Conservation (phyloP, 2,888 invertebrate genomes). For the Sialis lutaria region DNA sequence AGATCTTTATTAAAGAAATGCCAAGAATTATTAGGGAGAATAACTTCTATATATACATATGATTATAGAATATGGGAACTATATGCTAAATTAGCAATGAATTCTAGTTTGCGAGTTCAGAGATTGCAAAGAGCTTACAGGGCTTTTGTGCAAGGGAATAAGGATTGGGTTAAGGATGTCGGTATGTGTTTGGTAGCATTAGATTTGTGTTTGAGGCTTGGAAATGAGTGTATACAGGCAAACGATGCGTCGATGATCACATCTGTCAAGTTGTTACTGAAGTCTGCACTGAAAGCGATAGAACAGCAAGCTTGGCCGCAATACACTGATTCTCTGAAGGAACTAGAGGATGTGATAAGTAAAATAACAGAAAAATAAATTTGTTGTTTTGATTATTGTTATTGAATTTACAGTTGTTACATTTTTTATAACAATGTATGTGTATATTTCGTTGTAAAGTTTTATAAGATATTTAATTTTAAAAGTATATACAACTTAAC, state of each 20-base stretch:
- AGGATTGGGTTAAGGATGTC: constrained; percentile 40
- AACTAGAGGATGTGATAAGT: neutral
- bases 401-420: neutral
- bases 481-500: too few species aligned
- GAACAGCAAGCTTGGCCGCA: constrained; percentile 30
- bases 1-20: constrained; percentile 33
- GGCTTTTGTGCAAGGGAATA: constrained; percentile 46
- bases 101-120: constrained; percentile 41
- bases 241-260: constrained; percentile 36
- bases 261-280: constrained; percentile 37
- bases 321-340: constrained; percentile 9
- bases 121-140: constrained; percentile 63
- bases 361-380: neutral
- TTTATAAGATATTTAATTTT: too few species aligned
- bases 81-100: constrained; percentile 54
- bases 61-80: constrained; percentile 66
- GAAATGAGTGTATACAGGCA: constrained; percentile 37
- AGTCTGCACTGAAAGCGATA: constrained; percentile 33
- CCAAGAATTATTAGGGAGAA: constrained; percentile 52
- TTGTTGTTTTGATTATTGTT: neutral
- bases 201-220: constrained; percentile 36
- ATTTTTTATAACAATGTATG: neutral
- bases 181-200: constrained; percentile 42
- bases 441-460: too few species aligned
- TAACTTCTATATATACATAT: constrained; percentile 48